A percentile compares a stretch with the other conserved stretches of the same genome.
These are phyloP conservation scores for Calliphora vicina DNA, from an alignment of 1,140 invertebrate genomes.

Conservation along the genomic window DNA sequence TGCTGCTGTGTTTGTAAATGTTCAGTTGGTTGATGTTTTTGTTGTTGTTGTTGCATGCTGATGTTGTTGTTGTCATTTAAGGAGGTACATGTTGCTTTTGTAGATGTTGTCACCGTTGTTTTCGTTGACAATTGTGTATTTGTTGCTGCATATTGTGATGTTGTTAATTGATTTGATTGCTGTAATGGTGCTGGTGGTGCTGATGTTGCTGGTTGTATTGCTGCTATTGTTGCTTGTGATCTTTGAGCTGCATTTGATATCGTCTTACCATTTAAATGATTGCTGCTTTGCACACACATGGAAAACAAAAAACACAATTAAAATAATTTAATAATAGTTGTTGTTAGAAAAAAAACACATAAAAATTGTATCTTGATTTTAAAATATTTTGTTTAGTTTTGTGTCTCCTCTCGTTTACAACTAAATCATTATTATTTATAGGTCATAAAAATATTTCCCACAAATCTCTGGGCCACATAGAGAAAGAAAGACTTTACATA, in stretches of 20 bases:
- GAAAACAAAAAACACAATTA: background rate
- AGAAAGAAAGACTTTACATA: background rate
- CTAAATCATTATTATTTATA: conserved; percentile 1
- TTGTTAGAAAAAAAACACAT: conserved; percentile 1
- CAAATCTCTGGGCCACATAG: background rate
- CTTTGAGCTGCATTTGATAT: conserved; percentile 11
- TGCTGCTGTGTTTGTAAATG: conserved; percentile 38
- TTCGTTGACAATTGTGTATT: background rate
- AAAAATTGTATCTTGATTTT: background rate
- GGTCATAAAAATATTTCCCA: conserved; percentile 5
- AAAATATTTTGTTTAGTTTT: background rate
- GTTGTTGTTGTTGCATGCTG: background rate
- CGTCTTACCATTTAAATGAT: background rate
- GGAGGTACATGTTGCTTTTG: conserved; percentile 28
- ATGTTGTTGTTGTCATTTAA: conserved; percentile 36
- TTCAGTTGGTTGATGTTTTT: conserved; percentile 11
- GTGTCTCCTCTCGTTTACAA: background rate
- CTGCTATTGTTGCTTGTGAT: background rate
- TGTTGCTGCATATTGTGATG: background rate
- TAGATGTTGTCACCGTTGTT: conserved; percentile 33
- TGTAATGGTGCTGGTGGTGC: background rate
- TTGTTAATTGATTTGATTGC: background rate
- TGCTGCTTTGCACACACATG: background rate
- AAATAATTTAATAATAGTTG: background rate
- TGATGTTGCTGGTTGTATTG: background rate